A percentile compares a stretch with the other conserved stretches of the same genome.
These are phyloP conservation scores for Noctua comes DNA, from an alignment of 2,888 invertebrate genomes.

Conservation along the genomic window DNA sequence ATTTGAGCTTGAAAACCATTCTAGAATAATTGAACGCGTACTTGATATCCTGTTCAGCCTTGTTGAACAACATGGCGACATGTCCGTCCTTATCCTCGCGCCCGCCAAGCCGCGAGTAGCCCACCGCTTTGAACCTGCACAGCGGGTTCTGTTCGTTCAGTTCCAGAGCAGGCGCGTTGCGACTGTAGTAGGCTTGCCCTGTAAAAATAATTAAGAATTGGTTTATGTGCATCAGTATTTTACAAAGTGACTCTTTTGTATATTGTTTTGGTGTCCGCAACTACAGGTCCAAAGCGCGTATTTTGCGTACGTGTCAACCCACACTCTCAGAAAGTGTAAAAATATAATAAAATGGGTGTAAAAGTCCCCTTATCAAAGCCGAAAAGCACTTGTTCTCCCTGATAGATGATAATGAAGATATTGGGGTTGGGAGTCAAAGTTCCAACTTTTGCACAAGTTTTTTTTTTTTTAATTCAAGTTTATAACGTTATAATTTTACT, in stretches of 20 bases:
- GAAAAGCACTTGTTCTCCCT: too few species aligned
- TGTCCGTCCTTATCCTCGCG: slow-evolving; percentile 97
- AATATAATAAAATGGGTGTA: too few species aligned
- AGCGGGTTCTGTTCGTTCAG: slow-evolving; percentile 97
- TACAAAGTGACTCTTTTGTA: neutral
- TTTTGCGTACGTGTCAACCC: too few species aligned
- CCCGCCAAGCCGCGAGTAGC: slow-evolving; percentile 96
- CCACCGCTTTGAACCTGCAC: slow-evolving; percentile 98
- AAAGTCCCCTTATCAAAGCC: too few species aligned
- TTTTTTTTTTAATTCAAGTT: too few species aligned
- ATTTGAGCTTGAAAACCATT: neutral
- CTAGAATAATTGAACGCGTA: slow-evolving; percentile 76
- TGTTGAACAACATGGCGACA: slow-evolving; percentile 96
- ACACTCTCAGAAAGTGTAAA: too few species aligned
- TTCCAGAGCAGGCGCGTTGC: slow-evolving; percentile 94
- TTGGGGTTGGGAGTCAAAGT: too few species aligned
- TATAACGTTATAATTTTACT: too few species aligned
- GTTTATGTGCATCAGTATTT: neutral
- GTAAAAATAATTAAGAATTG: slow-evolving; percentile 55
- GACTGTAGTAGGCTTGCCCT: slow-evolving; percentile 94
- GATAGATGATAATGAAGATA: too few species aligned
- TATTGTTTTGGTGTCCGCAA: neutral
- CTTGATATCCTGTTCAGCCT: slow-evolving; percentile 95
- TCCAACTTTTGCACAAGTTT: too few species aligned
- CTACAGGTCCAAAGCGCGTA: neutral